Conservation (phyloP, 2,888 invertebrate species). For the Xanthorhoe designata region DNA sequence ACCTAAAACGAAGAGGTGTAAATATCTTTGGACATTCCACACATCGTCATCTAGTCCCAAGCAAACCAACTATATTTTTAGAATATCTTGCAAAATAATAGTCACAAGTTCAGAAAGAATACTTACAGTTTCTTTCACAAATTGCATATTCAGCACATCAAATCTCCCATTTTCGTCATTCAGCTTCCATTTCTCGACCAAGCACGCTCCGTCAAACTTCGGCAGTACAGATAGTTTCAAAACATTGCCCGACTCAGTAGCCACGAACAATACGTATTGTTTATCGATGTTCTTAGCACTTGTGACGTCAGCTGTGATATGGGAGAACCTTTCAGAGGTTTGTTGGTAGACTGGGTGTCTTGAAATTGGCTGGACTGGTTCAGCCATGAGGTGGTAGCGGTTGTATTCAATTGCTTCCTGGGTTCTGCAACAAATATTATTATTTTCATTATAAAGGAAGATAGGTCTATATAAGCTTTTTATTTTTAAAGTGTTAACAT, state of each 20-base stretch:
- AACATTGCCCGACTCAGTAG: constrained; percentile 90
- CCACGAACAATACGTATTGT: constrained; percentile 92
- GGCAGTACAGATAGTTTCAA: constrained; percentile 93
- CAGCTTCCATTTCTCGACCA: constrained; percentile 94
- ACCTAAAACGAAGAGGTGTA: too few species aligned
- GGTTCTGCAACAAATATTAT: constrained; percentile 51
- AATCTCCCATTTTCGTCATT: constrained; percentile 82
- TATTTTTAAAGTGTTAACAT: too few species aligned
- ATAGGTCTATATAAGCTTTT: too few species aligned
- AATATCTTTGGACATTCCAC: too few species aligned
- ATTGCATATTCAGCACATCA: constrained; percentile 89
- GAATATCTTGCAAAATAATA: not conserved
- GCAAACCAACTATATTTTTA: too few species aligned
- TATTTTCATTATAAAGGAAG: too few species aligned
- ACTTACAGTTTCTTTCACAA: constrained; percentile 91
- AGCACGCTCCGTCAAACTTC: constrained; percentile 89
- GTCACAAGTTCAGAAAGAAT: not conserved
- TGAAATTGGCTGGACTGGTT: constrained; percentile 91
- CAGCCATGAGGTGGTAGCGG: constrained; percentile 95
- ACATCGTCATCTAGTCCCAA: too few species aligned
- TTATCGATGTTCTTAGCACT: constrained; percentile 88
- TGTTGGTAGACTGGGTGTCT: constrained; percentile 89
- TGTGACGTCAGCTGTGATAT: constrained; percentile 93
- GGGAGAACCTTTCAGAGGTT: constrained; percentile 89
- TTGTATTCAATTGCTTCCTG: constrained; percentile 87